Evolutionary conservation across 1,140 invertebrate genomes (phyloP), one percentile per base, ranked within the genome.

Genomic region (Procambarus clarkii): DNA sequence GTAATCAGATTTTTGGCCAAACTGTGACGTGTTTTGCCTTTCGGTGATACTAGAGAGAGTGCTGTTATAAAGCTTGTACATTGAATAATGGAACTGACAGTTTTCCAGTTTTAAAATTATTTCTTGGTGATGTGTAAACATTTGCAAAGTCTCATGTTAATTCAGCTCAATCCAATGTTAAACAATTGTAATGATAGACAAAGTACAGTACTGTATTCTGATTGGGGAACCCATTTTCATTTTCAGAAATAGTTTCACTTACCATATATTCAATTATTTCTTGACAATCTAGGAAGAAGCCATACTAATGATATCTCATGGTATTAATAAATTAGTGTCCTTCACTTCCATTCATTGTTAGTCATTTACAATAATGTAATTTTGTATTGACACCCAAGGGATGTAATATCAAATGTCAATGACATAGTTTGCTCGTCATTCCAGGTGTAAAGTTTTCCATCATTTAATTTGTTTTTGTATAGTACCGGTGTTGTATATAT

Each of bases 271-370:
- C 34, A 34, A 34, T 34, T 54, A 18, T 15, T 64, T 64, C 18
- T 64, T 64, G 58, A 86, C 60, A 54, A 21, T 86, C 46, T 86
- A 54, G 45, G 69, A 34, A 86, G 69, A 46, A 86, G 50, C 69
- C 83, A 76, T n/a, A 24, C 21, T 76, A 15, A 76, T 21, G 2
- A 24, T 60, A 86, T 86, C 83, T 86, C 83, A 86, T 71, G 48
- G 15, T 82, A 50, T 86, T 86, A 21, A 76, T 86, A 18, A 69
- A 76, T 76, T 34, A 50, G 9, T 54, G 34, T 82, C 54, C 83
- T 48, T 86, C 83, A 86, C 69, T 45, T 71, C 69, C 83, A 86
- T 86, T 76, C 50, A 48, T 71, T 86, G 69, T 54, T 34, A 34
- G 69, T 81, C 79, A 81, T 50, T 21, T 9, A 58, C 79, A 81